Conservation (phyloP, 1,140 invertebrate genomes). For the Leptoteleia sp. region DNA sequence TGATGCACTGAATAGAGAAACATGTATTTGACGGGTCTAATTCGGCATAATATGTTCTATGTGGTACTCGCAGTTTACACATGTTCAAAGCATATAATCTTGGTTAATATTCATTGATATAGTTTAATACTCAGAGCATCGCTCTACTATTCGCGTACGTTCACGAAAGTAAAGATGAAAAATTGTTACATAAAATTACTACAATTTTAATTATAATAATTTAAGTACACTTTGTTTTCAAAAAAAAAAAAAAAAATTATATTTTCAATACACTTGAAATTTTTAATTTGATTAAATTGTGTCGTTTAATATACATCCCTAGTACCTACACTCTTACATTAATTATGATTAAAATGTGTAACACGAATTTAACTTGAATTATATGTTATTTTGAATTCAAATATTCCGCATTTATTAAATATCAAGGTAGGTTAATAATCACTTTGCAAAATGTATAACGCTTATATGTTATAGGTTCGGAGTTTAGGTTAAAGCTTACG, state of each 20-base stretch:
- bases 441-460: constrained; percentile 2
- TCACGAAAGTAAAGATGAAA: constrained; percentile 45
- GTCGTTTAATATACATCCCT: too few relatives aligned
- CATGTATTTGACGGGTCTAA: constrained; percentile 41
- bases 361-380: constrained; percentile 6
- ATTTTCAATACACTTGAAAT: too few relatives aligned
- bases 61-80: constrained; percentile 25
- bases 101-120: constrained; percentile 47
- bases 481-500: constrained; percentile 7
- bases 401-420: constrained; percentile 8
- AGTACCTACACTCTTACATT: too few relatives aligned
- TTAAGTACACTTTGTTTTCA: too few relatives aligned
- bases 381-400: constrained; percentile 3
- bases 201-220: too few relatives aligned
- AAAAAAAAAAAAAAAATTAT: too few relatives aligned
- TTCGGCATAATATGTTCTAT: constrained; percentile 39
- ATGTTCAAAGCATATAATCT: constrained; percentile 31
- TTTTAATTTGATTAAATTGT: too few relatives aligned
- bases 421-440: constrained; percentile 21
- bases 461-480: constrained; percentile 6
- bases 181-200: too few relatives aligned
- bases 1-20: constrained; percentile 23
- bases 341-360: neutral
- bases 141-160: constrained; percentile 30
- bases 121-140: constrained; percentile 28